Evolutionary conservation across 2,797 vertebrate genomes (phyloP), one percentile per base, ranked within the genome.

Genomic region (Myotis daubentonii): DNA sequence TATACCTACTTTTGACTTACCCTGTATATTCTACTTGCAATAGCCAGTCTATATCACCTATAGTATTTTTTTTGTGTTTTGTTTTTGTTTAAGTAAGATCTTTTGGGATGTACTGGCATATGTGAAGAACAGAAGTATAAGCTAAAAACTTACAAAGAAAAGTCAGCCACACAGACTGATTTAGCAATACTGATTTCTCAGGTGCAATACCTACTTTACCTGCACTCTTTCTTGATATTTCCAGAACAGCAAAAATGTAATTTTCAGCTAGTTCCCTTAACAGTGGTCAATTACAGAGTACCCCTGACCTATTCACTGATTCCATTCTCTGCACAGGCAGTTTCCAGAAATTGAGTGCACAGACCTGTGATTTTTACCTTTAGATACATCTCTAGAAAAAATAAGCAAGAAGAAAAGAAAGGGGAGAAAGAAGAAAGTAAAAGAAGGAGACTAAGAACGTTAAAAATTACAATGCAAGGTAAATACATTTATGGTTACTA

Each of bases 321-420:
- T 51, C 19, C 36, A 57, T 84, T 80, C 22, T 71, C 28, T 78
- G 13, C 4, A 78, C 22, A 87, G 49, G 57, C 33, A 49, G 49
- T 65, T 94, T 89, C 68, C 41, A 89, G 49, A 96, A 96, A 95
- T 79, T 85, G 91, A 87, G 55, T 78, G n/a, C 33, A 81, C 15
- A 90, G 36, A 87, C 23, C 28, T 92, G 38, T 93, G 22, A 81
- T 68, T 94, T 95, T 91, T 84, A 57, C 33, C 51, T 93, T 92
- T 30, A 51, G 38, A 41, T 15, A 85, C 11, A 80, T 28, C 33
- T 91, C 47, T 83, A 85, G 60, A 82, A 88, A 81, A 85, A 25
- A 87, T 22, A 90, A 57, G n/a, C 49, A 90, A 78, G n/a, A 94
- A 36, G 36, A 62, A 86, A 89, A 75, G 55, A 76, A 71, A 71